phyloP scores from a whole-genome alignment of 2,113 vertebrate genomes.

The Pomatostomus ruficeps region DNA sequence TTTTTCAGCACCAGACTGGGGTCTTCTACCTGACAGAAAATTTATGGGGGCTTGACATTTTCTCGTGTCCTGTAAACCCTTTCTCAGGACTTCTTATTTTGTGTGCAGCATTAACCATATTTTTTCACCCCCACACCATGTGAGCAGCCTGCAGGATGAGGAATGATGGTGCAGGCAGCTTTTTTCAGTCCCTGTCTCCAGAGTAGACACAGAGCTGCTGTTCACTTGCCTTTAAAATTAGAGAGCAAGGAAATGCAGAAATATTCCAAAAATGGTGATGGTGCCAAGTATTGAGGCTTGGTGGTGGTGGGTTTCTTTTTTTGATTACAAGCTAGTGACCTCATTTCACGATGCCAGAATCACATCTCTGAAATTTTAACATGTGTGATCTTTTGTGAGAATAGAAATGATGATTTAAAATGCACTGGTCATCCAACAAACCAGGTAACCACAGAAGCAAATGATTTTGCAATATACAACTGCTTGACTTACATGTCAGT shows the following conservation, averaged over 20 bases:
- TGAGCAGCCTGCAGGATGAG: neutral
- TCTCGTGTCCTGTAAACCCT: neutral
- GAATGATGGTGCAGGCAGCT: neutral
- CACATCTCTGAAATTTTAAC: neutral
- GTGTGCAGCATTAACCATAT: neutral
- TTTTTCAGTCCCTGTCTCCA: neutral
- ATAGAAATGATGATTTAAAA: neutral
- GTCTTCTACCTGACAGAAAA: neutral
- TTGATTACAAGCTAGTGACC: neutral
- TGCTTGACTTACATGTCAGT: neutral
- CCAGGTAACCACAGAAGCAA: neutral
- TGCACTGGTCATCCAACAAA: neutral
- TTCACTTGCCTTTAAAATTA: neutral
- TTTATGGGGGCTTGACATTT: neutral
- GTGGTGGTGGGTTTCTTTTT: neutral
- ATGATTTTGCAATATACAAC: neutral
- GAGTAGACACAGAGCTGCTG: neutral
- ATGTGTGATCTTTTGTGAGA: neutral
- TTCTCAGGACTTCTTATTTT: neutral
- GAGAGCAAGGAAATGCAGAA: neutral
- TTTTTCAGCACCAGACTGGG: neutral
- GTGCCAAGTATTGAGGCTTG: neutral
- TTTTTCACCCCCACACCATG: neutral
- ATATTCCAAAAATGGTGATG: neutral
- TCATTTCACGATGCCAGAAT: neutral